Percentiles rank a stretch among this genome's conserved stretches.
Conservation (phyloP, 2,797 vertebrate species). For the Peromyscus attwateri region DNA sequence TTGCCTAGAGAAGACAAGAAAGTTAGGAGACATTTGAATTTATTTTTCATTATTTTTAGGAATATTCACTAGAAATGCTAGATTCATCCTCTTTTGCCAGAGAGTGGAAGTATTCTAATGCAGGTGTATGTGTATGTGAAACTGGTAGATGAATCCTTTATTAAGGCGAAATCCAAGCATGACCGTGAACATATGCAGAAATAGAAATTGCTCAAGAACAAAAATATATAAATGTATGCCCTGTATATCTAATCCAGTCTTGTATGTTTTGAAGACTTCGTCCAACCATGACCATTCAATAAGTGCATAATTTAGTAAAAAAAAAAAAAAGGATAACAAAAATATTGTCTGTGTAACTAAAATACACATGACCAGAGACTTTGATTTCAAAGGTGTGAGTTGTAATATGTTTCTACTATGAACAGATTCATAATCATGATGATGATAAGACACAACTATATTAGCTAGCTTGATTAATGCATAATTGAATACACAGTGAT, state of each 20-base stretch:
- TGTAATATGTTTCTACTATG: neutral
- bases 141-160: neutral
- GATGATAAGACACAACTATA: neutral
- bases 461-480: neutral
- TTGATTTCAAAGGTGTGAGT: constrained; percentile 8
- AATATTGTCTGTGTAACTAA: neutral
- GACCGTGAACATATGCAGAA: neutral
- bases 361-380: neutral
- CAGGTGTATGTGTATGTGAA: neutral
- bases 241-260: neutral
- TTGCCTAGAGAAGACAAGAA: neutral
- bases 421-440: constrained; percentile 16
- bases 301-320: neutral
- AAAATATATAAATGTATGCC: neutral
- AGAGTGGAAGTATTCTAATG: neutral
- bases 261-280: neutral
- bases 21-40: neutral
- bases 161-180: neutral
- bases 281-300: neutral
- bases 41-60: neutral
- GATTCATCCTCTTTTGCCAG: neutral
- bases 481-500: constrained; percentile 53
- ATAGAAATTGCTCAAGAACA: neutral
- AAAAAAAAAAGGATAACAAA: neutral
- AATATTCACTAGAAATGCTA: neutral